Evolutionary conservation across 2,113 vertebrate species (phyloP), one percentile per base, ranked within the genome.

Genomic region (Acanthochromis polyacanthus): DNA sequence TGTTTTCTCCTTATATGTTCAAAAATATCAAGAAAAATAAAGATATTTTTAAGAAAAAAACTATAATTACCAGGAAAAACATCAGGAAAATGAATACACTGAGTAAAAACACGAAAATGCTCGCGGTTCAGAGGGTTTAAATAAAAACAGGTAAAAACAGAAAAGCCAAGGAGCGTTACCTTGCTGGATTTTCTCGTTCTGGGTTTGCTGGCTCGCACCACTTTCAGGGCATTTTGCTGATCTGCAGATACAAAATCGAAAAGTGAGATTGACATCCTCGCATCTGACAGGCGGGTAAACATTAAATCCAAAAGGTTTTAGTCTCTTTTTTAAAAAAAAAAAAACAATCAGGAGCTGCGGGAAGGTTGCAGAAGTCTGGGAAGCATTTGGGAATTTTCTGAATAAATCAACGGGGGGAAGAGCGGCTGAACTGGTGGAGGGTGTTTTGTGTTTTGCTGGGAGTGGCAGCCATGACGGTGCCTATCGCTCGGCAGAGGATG

Each of bases 131-230:
- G 8, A 36, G 30, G 30, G 30, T 32, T 32, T 6, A 36, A 36
- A 36, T 7, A 7, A 10, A 36, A 17, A 60, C 3, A 28, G 7
- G 32, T 30, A 5, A 30, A 30, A 30, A 53, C 0, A 59, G 5
- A 20, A 5, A 45, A 9, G 22, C 10, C 45, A 22, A 53, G 38
- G 28, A 1, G 0, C 17, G 28, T 93, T 92, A 98, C 97, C 97
- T 99, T 97, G 90, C 90, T 96, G 75, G 90, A 80, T 89, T 98
- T 99, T 89, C 95, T 97, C 80, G 93, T 82, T 82, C 94, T 94
- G 46, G 95, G 92, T 89, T 97, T 98, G 48, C 77, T 95, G 19
- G 95, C 95, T 77, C 96, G 97, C 87, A 96, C 93, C 53, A 96
- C 94, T 93, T 95, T 95, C 60, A 96, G 89, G 64, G 95, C 92